Conservation (phyloP, 2,797 vertebrate genomes). For the Centroberyx gerrardi region DNA sequence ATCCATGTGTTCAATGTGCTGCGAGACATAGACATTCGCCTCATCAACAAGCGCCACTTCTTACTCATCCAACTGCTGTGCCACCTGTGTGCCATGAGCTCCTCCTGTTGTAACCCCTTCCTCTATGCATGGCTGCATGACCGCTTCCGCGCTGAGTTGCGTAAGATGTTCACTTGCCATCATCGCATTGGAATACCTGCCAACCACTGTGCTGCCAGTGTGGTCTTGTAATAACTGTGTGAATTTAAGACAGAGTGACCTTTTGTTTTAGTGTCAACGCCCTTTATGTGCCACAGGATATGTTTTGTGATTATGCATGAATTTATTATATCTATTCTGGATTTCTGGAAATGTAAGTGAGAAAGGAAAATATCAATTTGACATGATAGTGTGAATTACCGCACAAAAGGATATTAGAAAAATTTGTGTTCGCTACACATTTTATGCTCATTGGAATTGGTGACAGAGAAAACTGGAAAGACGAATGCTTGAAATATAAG, state of each 20-base stretch:
- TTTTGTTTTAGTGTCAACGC: not conserved
- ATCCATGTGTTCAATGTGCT: constrained; percentile 92
- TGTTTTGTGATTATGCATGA: no score
- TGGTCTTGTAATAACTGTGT: constrained; percentile 53
- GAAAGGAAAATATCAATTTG: no score
- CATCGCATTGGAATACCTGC: constrained; percentile 72
- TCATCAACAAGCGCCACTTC: constrained; percentile 90
- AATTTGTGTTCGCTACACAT: no score
- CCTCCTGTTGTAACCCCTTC: constrained; percentile 91
- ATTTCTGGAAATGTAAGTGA: no score
- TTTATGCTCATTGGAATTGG: no score
- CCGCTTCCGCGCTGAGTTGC: constrained; percentile 85
- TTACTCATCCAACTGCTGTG: constrained; percentile 90
- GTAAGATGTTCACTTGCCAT: constrained; percentile 84
- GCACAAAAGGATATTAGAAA: no score
- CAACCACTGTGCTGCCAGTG: constrained; percentile 77
- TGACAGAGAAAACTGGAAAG: no score
- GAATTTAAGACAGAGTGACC: not conserved
- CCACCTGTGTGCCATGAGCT: constrained; percentile 91
- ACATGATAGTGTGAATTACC: no score
- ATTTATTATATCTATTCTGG: no score
- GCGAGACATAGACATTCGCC: constrained; percentile 90
- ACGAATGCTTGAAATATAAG: no score
- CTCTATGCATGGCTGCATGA: constrained; percentile 91
- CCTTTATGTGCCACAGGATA: not conserved